These are phyloP conservation scores for Drosophila greeni DNA, from an alignment of 2,888 invertebrate genomes.

Conservation along the genomic window DNA sequence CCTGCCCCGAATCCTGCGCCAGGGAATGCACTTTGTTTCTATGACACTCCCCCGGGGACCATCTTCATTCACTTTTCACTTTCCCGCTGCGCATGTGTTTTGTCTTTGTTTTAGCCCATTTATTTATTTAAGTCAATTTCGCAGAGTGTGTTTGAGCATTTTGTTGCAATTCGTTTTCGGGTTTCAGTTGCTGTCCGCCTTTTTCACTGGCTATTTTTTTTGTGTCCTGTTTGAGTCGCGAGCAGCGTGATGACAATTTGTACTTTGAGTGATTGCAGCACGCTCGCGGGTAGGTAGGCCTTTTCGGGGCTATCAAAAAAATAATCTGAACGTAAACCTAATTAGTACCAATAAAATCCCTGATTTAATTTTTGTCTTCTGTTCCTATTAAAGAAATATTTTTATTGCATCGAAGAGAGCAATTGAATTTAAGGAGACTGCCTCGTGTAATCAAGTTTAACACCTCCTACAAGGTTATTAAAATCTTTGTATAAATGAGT, in stretches of 20 bases:
- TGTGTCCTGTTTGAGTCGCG: constrained; percentile 31
- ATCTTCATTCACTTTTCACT: constrained; percentile 1
- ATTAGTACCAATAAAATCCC: background rate
- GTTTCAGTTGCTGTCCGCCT: constrained; percentile 34
- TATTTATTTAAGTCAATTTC: constrained; percentile 72
- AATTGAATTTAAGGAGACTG: too few relatives aligned
- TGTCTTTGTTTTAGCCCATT: constrained; percentile 67
- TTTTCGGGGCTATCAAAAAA: too few relatives aligned
- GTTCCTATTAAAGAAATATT: too few relatives aligned
- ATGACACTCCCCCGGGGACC: constrained; percentile 21
- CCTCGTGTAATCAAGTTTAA: too few relatives aligned
- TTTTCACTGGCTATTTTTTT: constrained; percentile 24
- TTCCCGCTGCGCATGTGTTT: constrained; percentile 48
- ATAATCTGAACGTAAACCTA: background rate
- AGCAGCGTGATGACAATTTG: constrained; percentile 59
- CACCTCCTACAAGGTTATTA: too few relatives aligned
- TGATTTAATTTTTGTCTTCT: background rate
- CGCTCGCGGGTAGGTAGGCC: background rate
- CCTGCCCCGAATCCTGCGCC: background rate
- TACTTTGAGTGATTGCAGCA: constrained; percentile 64
- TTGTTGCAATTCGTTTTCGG: constrained; percentile 65
- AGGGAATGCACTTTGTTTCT: constrained; percentile 45
- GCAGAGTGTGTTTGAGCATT: constrained; percentile 70
- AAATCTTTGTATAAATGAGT: too few relatives aligned
- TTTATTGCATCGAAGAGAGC: too few relatives aligned